Evolutionary conservation across 2,888 invertebrate genomes (phyloP), one percentile per base, ranked within the genome.

Genomic region (Agrochola lota): DNA sequence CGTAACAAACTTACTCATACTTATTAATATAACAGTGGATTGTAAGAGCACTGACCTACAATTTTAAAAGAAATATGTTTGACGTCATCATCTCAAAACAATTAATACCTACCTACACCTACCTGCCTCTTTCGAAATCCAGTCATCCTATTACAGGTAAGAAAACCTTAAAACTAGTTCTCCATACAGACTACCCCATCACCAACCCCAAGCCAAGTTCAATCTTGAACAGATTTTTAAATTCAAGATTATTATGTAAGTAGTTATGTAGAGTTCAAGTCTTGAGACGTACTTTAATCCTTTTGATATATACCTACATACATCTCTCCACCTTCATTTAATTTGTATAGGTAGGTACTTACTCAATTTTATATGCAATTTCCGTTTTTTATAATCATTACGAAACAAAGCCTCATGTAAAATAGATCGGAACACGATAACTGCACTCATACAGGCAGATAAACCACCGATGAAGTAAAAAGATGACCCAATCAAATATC

Each of bases 401-500:
- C 30, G 55, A 84, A 84, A 69, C 17, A 67, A 78, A 71, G 26
- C 52, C 20, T 64, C 55, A 11, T 64, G 43, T 69, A 60, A 69
- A 82, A 69, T 59, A 64, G 71, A 60, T 77, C 55, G 77, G 59
- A 59, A 74, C 52, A 26, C 52, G 81, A 66, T 81, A 66, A 57
- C 40, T 60, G n/a, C 57, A 30, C 40, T 35, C 4, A 40, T 46
- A 46, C 20, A 57, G 49, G 57, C 46, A 73, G 78, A 83, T 52
- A 84, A 78, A 64, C 64, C 49, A 52, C 15, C 26, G 52, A 69
- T 83, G 64, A 83, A 77, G 83, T 70, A 77, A 70, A 83, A 69
- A 66, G 74, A 86, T 89, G 90, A 88, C 78, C 88, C 89, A 88
- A 86, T 90, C 89, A 87, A 81, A 81, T 83, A 88, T 86, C 86